A percentile compares a stretch with the other conserved stretches of the same genome.
phyloP scores from a whole-genome alignment of 2,888 invertebrate genomes.

The Zaprionus bogoriensis region DNA sequence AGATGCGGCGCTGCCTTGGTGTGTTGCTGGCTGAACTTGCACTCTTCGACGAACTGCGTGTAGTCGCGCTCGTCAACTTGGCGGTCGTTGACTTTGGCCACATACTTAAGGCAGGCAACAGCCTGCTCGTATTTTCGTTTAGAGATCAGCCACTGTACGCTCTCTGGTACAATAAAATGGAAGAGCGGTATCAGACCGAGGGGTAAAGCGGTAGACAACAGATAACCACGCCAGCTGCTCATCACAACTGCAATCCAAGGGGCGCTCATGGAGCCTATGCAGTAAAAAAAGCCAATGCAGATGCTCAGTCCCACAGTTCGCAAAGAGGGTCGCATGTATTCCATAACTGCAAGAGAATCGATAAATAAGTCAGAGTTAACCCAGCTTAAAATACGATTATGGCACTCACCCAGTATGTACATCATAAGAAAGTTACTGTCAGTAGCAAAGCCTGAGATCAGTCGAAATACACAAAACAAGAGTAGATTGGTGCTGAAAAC shows the following conservation, averaged over 20 bases:
- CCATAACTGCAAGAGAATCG: conserved; percentile 84
- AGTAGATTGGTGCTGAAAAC: conserved; percentile 83
- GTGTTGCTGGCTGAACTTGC: conserved; percentile 59
- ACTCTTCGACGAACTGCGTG: conserved; percentile 73
- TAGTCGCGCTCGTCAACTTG: conserved; percentile 80
- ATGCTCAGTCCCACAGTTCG: conserved; percentile 85
- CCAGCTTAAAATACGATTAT: fast-evolving
- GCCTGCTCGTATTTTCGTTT: conserved; percentile 84
- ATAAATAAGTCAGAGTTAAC: no score
- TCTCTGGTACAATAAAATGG: conserved; percentile 85
- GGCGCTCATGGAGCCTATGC: conserved; percentile 84
- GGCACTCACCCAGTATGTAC: conserved; percentile 85
- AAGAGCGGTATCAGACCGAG: conserved; percentile 83
- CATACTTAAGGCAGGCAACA: conserved; percentile 83
- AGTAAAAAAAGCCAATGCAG: conserved; percentile 85
- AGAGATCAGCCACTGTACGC: conserved; percentile 85
- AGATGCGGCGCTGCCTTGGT: conserved; percentile 79
- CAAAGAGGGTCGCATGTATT: conserved; percentile 84
- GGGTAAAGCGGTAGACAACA: conserved; percentile 84
- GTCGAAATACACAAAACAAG: conserved; percentile 84
- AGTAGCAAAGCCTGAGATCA: conserved; percentile 85
- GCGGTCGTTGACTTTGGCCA: conserved; percentile 84
- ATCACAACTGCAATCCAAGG: conserved; percentile 84
- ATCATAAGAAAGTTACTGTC: conserved; percentile 86
- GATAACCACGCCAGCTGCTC: conserved; percentile 84